These are phyloP conservation scores for Brachionus rotundiformis DNA, from an alignment of 1,140 invertebrate genomes.

Conservation along the genomic window DNA sequence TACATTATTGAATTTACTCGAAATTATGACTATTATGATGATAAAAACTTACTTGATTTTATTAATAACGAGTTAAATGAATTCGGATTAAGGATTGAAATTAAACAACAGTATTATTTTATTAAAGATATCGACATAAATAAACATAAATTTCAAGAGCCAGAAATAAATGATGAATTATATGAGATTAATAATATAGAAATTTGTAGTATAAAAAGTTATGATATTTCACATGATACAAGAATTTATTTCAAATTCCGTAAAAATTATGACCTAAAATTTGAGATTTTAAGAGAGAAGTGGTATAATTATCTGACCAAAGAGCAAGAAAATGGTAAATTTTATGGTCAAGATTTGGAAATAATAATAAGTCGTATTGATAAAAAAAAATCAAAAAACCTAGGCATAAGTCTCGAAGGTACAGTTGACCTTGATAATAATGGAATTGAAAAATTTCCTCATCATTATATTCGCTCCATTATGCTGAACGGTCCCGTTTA, in stretches of 20 bases:
- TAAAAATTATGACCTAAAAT: slow-evolving; percentile 4
- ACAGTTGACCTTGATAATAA: slow-evolving; percentile 77
- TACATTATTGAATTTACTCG: background rate
- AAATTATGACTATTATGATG: background rate
- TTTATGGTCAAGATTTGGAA: background rate
- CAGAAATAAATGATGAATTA: background rate
- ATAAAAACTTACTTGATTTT: background rate
- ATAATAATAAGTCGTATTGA: slow-evolving; percentile 37
- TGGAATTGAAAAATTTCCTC: slow-evolving; percentile 70
- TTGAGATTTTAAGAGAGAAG: background rate
- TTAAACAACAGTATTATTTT: background rate
- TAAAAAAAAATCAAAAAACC: slow-evolving; percentile 61
- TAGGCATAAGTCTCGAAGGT: slow-evolving; percentile 92
- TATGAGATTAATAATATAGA: background rate
- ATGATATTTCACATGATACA: background rate
- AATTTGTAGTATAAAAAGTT: background rate
- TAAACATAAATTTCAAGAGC: background rate
- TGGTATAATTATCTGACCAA: background rate
- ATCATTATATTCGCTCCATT: slow-evolving; percentile 75
- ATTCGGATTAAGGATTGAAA: background rate
- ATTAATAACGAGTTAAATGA: background rate
- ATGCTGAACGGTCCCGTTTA: slow-evolving; percentile 90
- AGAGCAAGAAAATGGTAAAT: background rate
- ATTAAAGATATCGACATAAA: background rate
- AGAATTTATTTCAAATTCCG: background rate